phyloP scores from a whole-genome alignment of 2,797 vertebrate genomes.

The Apogon hyalosoma region DNA sequence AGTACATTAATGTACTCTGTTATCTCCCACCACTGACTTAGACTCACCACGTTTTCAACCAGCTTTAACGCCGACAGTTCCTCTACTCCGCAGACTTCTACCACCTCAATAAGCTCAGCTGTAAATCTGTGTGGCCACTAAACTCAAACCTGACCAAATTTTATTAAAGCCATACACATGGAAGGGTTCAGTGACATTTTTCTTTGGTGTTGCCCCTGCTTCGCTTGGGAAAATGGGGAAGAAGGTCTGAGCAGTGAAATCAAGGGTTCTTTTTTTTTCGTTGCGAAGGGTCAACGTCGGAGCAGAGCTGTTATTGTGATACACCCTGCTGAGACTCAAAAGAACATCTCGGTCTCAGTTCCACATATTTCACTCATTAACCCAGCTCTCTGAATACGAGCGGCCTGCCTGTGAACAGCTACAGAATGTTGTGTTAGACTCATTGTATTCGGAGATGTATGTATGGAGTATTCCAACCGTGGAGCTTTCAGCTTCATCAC shows the following conservation, averaged over 20 bases:
- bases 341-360: conserved; percentile 44
- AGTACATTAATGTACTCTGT: no score
- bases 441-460: conserved; percentile 25
- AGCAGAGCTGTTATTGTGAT: conserved; percentile 56
- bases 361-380: conserved; percentile 64
- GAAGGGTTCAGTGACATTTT: conserved; percentile 47
- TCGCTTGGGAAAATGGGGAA: conserved; percentile 29
- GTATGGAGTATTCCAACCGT: conserved; percentile 16
- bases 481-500: conserved; percentile 29
- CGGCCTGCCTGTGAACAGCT: not conserved
- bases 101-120: conserved; percentile 17
- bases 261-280: not conserved
- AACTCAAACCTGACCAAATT: conserved; percentile 44
- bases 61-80: conserved; percentile 30
- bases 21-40: no score
- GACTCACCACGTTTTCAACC: conserved; percentile 19
- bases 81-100: not conserved
- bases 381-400: conserved; percentile 30
- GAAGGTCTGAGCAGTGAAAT: conserved; percentile 46
- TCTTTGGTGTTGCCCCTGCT: conserved; percentile 24
- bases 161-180: conserved; percentile 56
- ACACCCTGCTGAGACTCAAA: conserved; percentile 56
- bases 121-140: conserved; percentile 53
- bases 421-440: conserved; percentile 21
- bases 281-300: conserved; percentile 28